Base-by-base conservation (phyloP, 2,888 invertebrate genomes). In the Papilio gigon region DNA sequence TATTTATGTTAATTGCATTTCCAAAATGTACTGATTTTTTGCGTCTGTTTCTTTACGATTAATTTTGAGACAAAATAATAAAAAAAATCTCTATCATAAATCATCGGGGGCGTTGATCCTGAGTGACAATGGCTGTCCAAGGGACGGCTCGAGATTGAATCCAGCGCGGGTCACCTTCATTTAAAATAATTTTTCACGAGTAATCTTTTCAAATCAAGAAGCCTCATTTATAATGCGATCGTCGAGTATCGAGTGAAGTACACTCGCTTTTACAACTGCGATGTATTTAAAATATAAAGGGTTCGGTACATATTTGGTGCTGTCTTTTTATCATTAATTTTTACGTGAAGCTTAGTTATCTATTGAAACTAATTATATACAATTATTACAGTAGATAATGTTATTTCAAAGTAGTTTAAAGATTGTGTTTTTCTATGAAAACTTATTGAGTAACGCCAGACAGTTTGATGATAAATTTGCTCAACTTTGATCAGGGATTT, bases 161-260 rank as follows among this genome's bases (percentile, higher is more conserved):
- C 27, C 69, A 56, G 61, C 61, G 40, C 65, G 17, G 65, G 17
- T 69, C 68, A 65, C 65, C 65, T 62, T 71, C 65, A 58, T 62
- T 70, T 68, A 65, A 68, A 66, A 67, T 58, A 71, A 71, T 67
- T 69, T 69, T 69, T 42, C 65, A 65, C 65, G 50, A 65, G 65
- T 69, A 56, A 69, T 69, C 69, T 42, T 69, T 69, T 69, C 69
- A 69, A 65, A 65, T 65, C 61, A 44, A 56, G 44, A 56, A 61
- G 65, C 65, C 35, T 69, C 69, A 69, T 69, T 69, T 65, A 69
- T 65, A 65, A 69, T 44, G 17, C 56, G 65, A 62, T 33, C 44
- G 56, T n/a, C 17, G 33, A 50, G 37, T 50, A 37, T 69, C 61
- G 11, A 61, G 17, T 30, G 17, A 56, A 8, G 30, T 35, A 53